Conservation (phyloP, 2,797 vertebrate species). For the Microtus agrestis region DNA sequence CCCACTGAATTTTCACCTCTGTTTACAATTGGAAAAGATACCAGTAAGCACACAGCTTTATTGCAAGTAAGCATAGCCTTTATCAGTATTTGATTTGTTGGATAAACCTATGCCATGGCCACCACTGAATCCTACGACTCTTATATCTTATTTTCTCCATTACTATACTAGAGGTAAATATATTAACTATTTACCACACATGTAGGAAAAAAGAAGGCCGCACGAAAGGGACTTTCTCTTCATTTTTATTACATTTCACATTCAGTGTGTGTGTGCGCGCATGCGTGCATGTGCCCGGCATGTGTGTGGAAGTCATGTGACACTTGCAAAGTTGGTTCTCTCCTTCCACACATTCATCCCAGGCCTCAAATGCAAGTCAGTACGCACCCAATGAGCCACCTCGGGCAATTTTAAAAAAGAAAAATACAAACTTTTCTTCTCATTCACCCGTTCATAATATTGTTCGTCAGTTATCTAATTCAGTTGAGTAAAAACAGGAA, state of each 20-base stretch:
- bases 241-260: neutral
- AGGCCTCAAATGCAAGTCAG: neutral
- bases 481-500: constrained; percentile 38
- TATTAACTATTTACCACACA: neutral
- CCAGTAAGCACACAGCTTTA: constrained; percentile 28
- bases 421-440: constrained; percentile 12
- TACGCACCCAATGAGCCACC: neutral
- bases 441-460: neutral
- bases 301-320: neutral
- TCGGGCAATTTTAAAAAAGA: neutral
- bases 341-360: neutral
- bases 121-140: neutral
- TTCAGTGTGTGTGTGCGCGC: neutral
- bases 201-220: neutral
- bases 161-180: neutral
- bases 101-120: neutral
- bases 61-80: constrained; percentile 22
- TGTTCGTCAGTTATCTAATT: constrained; percentile 8
- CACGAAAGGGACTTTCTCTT: neutral
- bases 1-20: neutral
- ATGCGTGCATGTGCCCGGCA: neutral
- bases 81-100: constrained; percentile 9
- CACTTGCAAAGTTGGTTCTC: neutral
- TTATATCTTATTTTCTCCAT: neutral
- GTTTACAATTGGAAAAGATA: constrained; percentile 22